Evolutionary conservation across 2,888 invertebrate genomes (phyloP).

Genomic region (Eristalis pertinax): DNA sequence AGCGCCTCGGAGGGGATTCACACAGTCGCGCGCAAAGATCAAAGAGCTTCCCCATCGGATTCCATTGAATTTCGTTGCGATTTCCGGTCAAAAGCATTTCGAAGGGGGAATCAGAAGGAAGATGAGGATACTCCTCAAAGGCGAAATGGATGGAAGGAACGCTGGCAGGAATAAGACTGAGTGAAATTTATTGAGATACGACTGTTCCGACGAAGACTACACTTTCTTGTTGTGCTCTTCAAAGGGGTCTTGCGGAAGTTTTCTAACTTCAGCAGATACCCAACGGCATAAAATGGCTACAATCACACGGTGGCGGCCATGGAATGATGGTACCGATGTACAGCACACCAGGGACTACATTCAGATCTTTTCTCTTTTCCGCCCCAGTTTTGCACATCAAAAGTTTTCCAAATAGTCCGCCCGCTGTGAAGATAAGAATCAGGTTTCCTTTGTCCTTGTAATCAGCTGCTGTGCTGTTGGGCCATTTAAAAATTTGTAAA

Average conservation of each 20-base stretch:
- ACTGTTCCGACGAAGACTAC: constrained; percentile 7
- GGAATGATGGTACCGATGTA: not conserved
- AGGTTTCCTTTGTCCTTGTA: constrained; percentile 32
- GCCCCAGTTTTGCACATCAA: not conserved
- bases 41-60: constrained; percentile 8
- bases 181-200: constrained; percentile 19
- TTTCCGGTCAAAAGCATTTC: constrained; percentile 33
- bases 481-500: not conserved
- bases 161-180: not conserved
- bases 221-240: not conserved
- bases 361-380: not conserved
- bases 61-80: constrained; percentile 12
- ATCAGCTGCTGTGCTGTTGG: constrained; percentile 9
- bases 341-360: not conserved
- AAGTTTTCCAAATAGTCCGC: not conserved
- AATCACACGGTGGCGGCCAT: not conserved
- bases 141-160: not conserved
- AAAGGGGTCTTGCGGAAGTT: not conserved
- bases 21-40: constrained; percentile 35
- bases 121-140: not conserved
- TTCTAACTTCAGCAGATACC: not conserved
- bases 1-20: not conserved
- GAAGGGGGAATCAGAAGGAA: constrained; percentile 6
- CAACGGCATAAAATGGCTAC: not conserved
- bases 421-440: constrained; percentile 33